These are phyloP conservation scores for Dasypus novemcinctus DNA, from an alignment of 2,113 vertebrate genomes.

Conservation along the genomic window DNA sequence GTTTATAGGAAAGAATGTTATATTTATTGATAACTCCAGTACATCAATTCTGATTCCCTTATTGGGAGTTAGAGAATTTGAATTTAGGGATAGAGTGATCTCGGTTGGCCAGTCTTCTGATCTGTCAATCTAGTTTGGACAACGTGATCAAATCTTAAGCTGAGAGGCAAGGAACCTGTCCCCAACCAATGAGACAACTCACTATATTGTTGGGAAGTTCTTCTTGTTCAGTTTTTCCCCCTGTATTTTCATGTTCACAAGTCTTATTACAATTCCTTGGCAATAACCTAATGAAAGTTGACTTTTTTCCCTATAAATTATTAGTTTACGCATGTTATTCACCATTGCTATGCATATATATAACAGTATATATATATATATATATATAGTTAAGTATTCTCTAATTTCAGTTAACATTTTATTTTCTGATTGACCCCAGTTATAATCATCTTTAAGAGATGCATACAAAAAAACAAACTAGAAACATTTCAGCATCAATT, in stretches of 20 bases:
- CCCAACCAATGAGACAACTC: neutral
- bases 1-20: neutral
- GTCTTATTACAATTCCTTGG: neutral
- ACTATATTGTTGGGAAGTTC: neutral
- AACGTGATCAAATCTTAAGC: neutral
- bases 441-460: too few species aligned
- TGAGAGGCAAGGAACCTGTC: neutral
- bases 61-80: neutral
- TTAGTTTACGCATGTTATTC: too few species aligned
- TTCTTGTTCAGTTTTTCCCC: neutral
- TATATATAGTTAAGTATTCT: too few species aligned
- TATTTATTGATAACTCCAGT: slow-evolving; percentile 1
- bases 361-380: too few species aligned
- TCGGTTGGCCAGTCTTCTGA: neutral
- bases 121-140: neutral
- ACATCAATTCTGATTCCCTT: slow-evolving; percentile 19
- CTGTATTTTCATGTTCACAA: neutral
- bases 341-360: too few species aligned
- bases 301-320: neutral
- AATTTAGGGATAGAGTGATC: neutral
- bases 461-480: too few species aligned
- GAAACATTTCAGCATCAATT: too few species aligned
- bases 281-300: neutral
- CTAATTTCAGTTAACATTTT: too few species aligned
- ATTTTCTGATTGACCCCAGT: too few species aligned